These are phyloP conservation scores for Aphis craccivora DNA, from an alignment of 1,140 invertebrate species.

Conservation along the genomic window DNA sequence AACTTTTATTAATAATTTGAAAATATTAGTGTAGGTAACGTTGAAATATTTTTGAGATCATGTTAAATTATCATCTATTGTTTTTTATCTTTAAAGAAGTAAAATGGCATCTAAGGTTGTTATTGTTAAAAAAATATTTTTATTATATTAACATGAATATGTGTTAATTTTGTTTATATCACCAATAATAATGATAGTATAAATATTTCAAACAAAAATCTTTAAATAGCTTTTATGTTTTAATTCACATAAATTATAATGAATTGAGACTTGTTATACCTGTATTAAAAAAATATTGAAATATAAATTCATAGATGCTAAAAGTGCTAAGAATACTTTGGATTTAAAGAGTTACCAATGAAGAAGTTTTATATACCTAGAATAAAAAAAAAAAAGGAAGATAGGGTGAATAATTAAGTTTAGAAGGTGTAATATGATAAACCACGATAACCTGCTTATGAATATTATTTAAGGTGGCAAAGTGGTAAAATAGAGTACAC, in stretches of 20 bases:
- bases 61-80: not conserved
- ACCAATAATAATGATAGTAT: too few relatives aligned
- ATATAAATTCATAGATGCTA: not conserved
- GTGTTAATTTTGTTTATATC: not conserved
- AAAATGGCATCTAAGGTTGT: not conserved
- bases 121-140: not conserved
- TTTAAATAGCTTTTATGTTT: not conserved
- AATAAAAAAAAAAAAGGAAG: too few relatives aligned
- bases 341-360: too few relatives aligned
- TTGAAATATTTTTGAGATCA: not conserved
- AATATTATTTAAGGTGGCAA: too few relatives aligned
- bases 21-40: not conserved
- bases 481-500: too few relatives aligned
- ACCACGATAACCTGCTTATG: too few relatives aligned
- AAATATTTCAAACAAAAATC: too few relatives aligned
- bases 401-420: too few relatives aligned
- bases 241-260: not conserved
- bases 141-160: not conserved
- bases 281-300: not conserved
- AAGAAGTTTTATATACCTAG: too few relatives aligned
- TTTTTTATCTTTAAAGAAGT: not conserved
- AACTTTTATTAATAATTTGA: slow-evolving; percentile 13
- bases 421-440: too few relatives aligned
- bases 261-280: not conserved
- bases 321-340: not conserved